phyloP scores from a whole-genome alignment of 1,140 invertebrate genomes.

The Radopholus similis region DNA sequence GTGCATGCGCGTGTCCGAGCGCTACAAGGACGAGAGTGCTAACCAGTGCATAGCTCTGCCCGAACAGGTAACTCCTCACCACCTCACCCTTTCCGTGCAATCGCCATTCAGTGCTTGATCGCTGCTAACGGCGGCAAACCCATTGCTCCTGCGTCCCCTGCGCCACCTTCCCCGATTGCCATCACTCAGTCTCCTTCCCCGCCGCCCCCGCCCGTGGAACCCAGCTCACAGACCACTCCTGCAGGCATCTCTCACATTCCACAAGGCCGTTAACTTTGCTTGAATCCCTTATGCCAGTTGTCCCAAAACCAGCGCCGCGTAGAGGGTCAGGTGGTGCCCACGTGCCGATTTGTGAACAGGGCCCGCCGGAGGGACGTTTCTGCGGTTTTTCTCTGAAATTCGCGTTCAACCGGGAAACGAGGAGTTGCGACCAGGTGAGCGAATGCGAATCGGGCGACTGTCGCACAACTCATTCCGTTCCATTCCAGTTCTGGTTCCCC shows the following conservation, averaged over 20 bases:
- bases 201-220: too few species aligned
- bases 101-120: constrained; percentile 46
- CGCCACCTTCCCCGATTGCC: not conserved
- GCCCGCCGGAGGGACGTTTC: constrained; percentile 48
- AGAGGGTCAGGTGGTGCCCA: not conserved
- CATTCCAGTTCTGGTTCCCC: constrained; percentile 51
- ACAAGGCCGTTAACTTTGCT: not conserved
- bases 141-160: not conserved
- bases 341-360: constrained; percentile 39
- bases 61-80: constrained; percentile 18
- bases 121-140: constrained; percentile 55
- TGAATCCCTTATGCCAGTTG: not conserved
- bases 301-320: not conserved
- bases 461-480: constrained; percentile 27
- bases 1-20: constrained; percentile 44
- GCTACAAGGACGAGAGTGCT: constrained; percentile 41
- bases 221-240: too few species aligned
- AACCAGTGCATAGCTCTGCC: constrained; percentile 51
- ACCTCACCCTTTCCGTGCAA: too few species aligned
- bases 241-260: too few species aligned
- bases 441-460: constrained; percentile 12
- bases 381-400: constrained; percentile 52
- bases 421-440: constrained; percentile 40
- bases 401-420: constrained; percentile 46
- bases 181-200: not conserved